Evolutionary conservation across 2,797 vertebrate genomes (phyloP).

Genomic region (Okamejei kenojei): DNA sequence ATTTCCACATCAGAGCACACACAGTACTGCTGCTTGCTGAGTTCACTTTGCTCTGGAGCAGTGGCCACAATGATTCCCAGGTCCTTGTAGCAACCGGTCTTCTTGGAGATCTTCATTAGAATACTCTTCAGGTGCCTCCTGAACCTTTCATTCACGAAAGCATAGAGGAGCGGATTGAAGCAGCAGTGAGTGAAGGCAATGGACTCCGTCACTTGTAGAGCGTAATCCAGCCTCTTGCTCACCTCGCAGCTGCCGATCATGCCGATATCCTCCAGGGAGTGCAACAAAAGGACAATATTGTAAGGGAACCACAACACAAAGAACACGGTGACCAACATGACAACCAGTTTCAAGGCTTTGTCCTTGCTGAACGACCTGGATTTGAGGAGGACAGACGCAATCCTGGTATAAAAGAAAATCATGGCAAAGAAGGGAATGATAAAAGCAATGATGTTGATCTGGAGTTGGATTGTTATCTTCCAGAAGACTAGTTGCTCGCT

Average conservation of each 20-base stretch:
- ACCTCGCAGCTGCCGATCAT: slow-evolving; percentile 52
- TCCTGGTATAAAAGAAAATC: slow-evolving; percentile 53
- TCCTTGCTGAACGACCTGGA: slow-evolving; percentile 44
- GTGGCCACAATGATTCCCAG: neutral
- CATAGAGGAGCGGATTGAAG: slow-evolving; percentile 58
- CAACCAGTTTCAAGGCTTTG: slow-evolving; percentile 48
- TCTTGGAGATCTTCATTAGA: slow-evolving; percentile 41
- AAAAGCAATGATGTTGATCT: slow-evolving; percentile 57
- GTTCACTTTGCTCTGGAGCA: slow-evolving; percentile 7
- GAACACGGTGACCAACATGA: slow-evolving; percentile 52
- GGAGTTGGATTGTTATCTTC: slow-evolving; percentile 55
- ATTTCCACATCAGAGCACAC: slow-evolving; percentile 25
- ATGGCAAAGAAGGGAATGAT: slow-evolving; percentile 56
- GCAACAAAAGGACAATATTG: slow-evolving; percentile 56
- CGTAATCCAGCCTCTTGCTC: slow-evolving; percentile 56
- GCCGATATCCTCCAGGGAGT: slow-evolving; percentile 54
- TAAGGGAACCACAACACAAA: slow-evolving; percentile 66
- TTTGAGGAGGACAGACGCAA: slow-evolving; percentile 41
- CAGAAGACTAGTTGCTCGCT: slow-evolving; percentile 45
- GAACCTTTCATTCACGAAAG: slow-evolving; percentile 53
- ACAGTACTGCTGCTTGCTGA: slow-evolving; percentile 23
- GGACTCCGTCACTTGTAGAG: slow-evolving; percentile 59
- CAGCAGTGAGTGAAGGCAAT: slow-evolving; percentile 62
- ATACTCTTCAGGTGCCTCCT: slow-evolving; percentile 46
- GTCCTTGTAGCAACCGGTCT: neutral